These are phyloP conservation scores for Cinclus mexicanus DNA, from an alignment of 2,113 vertebrate species.

Conservation along the genomic window DNA sequence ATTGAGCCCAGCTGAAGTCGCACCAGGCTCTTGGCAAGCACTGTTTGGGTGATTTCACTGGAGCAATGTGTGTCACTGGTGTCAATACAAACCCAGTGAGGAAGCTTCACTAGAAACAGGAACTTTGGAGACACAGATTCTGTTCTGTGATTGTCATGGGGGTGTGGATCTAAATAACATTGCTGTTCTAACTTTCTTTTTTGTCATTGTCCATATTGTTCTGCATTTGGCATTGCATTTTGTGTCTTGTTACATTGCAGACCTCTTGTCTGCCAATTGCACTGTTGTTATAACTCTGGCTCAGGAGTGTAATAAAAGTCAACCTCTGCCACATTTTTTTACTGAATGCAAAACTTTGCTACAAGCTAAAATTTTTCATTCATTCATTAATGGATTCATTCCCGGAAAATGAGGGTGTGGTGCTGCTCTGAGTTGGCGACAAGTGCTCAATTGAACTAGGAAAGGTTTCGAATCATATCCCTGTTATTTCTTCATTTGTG, in stretches of 20 bases:
- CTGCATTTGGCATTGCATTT: background rate
- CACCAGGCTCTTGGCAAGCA: background rate
- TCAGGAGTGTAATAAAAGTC: background rate
- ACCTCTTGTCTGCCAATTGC: background rate
- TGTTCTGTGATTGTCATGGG: background rate
- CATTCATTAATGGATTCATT: constrained; percentile 50
- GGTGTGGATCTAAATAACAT: background rate
- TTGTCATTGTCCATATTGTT: background rate
- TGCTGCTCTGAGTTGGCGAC: background rate
- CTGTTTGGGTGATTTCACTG: background rate
- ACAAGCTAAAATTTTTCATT: background rate
- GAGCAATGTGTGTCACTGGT: background rate
- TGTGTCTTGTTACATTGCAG: background rate
- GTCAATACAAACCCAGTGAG: background rate
- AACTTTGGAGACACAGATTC: background rate
- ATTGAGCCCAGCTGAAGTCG: background rate
- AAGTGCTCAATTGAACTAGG: background rate
- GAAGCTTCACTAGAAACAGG: background rate
- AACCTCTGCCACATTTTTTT: background rate
- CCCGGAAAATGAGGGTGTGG: constrained; percentile 57
- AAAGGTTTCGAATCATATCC: background rate
- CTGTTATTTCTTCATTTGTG: background rate
- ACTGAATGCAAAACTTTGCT: background rate
- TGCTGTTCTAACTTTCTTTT: background rate
- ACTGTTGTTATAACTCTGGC: background rate